A percentile compares a stretch with the other conserved stretches of the same genome.
Evolutionary conservation across 2,797 vertebrate genomes (phyloP).

Genomic region (Chaenodraco wilsoni): DNA sequence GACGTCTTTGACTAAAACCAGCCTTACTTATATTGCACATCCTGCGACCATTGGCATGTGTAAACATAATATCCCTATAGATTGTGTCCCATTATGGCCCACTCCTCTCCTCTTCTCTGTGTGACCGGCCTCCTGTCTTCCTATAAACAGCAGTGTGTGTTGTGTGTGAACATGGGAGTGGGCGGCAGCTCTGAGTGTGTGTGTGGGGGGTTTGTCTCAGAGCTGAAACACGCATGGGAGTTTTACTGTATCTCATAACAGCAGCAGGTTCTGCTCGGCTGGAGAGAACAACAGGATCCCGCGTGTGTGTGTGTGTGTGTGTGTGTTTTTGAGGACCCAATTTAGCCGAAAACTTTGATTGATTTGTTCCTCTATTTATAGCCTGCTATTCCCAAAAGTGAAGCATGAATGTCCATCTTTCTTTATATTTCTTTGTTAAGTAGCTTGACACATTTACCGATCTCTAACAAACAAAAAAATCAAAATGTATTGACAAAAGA

Average conservation of each 20-base stretch:
- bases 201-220: slow-evolving; percentile 55
- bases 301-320: neutral
- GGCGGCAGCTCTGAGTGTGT: slow-evolving; percentile 37
- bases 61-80: neutral
- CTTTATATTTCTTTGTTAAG: neutral
- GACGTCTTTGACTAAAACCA: too few relatives aligned
- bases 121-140: slow-evolving; percentile 3
- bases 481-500: too few relatives aligned
- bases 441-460: neutral
- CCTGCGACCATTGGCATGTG: neutral
- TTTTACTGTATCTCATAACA: slow-evolving; percentile 61
- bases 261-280: slow-evolving; percentile 63
- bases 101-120: neutral
- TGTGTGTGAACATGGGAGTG: slow-evolving; percentile 39
- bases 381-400: neutral
- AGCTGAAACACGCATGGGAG: slow-evolving; percentile 54
- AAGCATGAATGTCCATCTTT: neutral
- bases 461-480: too few relatives aligned
- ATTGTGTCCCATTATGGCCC: neutral
- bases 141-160: neutral
- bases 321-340: slow-evolving; percentile 1
- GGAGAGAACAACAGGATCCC: too few relatives aligned
- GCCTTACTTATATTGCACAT: too few relatives aligned
- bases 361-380: neutral
- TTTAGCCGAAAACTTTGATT: neutral